Base-by-base conservation (phyloP, 2,113 vertebrate genomes). In the Speoplatyrhinus poulsoni region DNA sequence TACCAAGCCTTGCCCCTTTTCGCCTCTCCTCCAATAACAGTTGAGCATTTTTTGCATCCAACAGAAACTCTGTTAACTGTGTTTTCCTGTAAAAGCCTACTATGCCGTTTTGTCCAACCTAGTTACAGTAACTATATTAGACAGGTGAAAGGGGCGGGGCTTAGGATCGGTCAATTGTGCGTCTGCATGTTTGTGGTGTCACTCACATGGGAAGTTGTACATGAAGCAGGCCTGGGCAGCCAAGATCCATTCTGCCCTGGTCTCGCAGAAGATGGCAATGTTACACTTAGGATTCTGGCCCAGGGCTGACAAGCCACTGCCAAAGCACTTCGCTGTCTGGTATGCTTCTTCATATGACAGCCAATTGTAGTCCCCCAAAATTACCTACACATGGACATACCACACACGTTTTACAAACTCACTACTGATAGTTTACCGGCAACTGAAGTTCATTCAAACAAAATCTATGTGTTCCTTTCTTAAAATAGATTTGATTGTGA, bases 211-310 rank as follows among this genome's bases (percentile, higher is more conserved):
- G 73, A 98, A 98, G 85, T 96, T 99, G 91, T 95, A 95, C 95
- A 98, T 98, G 59, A 99, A 99, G 87, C 98, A 99, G 32, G 98
- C 95, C 83, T 98, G 98, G 0, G 98, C 97, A 7, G 94, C 91
- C 4, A 99, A 88, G 70, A 99, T 91, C 98, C 98, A 99, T 78
- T 99, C 97, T 0, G 96, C 96, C 85, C 96, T 91, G 26, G 98
- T 99, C 89, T 99, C 98, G 67, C 98, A 99, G 86, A 99, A 96
- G 89, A 99, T 94, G 54, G 97, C 98, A 8, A 99, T 98, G 86
- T 96, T 98, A 47, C 94, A 92, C 82, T 93, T 93, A 0, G 97
- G 94, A 66, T 87, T 95, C 89, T 98, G 97, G 63, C 95, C 95
- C 76, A 99, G 88, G 8, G 92, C 89, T 16, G 94, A 93, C 77